Evolutionary conservation across 2,797 vertebrate species (phyloP).

Genomic region (Danio choprae): DNA sequence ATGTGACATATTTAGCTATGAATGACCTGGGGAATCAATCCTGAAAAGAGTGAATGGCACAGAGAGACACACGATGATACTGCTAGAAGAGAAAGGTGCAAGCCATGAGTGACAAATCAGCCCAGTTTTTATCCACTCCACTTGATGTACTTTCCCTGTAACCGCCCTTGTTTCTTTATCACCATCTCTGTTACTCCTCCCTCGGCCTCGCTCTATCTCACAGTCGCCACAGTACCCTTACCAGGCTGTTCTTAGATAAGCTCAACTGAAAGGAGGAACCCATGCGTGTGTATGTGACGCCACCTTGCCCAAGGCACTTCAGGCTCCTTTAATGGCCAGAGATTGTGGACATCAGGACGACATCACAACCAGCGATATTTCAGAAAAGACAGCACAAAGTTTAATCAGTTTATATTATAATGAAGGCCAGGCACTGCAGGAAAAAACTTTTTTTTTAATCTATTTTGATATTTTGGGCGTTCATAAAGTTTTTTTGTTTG

Average conservation of each 20-base stretch:
- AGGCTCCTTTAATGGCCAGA: constrained; percentile 32
- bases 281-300: constrained; percentile 65
- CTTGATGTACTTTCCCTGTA: constrained; percentile 44
- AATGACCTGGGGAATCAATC: background rate
- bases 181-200: constrained; percentile 3
- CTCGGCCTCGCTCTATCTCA: constrained; percentile 49
- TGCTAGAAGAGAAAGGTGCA: constrained; percentile 49
- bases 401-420: background rate
- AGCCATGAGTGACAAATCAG: constrained; percentile 37
- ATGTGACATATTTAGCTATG: constrained; percentile 20
- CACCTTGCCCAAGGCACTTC: constrained; percentile 55
- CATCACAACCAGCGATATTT: constrained; percentile 7
- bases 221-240: constrained; percentile 25
- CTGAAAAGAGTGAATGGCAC: constrained; percentile 10
- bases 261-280: constrained; percentile 66
- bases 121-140: constrained; percentile 47
- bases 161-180: constrained; percentile 43
- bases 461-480: too few relatives aligned
- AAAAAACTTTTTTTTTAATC: too few relatives aligned
- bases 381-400: background rate
- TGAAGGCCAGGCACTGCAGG: too few relatives aligned
- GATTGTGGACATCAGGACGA: constrained; percentile 58
- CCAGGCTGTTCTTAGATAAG: constrained; percentile 58
- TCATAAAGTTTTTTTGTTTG: too few relatives aligned
- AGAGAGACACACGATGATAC: constrained; percentile 12